These are phyloP conservation scores for Trachelus iudaicus DNA, from an alignment of 2,888 invertebrate species.

Conservation along the genomic window DNA sequence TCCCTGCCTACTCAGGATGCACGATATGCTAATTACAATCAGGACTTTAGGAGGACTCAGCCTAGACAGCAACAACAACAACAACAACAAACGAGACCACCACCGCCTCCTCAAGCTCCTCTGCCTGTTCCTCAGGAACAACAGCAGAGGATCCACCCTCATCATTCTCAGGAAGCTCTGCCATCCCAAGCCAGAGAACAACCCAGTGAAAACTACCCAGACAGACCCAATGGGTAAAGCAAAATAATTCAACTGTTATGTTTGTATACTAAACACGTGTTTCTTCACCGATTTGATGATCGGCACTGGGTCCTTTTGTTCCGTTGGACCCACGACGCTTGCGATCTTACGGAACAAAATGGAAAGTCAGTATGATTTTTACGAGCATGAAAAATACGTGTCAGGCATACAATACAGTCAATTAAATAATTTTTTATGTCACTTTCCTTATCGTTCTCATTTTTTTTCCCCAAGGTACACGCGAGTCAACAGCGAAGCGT, in stretches of 20 bases:
- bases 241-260: not conserved
- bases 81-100: constrained; percentile 28
- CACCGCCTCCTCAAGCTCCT: constrained; percentile 20
- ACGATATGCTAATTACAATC: constrained; percentile 48
- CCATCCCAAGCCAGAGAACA: constrained; percentile 31
- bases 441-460: not conserved
- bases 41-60: constrained; percentile 47
- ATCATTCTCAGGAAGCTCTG: constrained; percentile 21
- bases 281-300: not conserved
- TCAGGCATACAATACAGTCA: not conserved
- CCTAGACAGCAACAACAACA: constrained; percentile 22
- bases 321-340: not conserved
- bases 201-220: constrained; percentile 38
- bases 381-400: not conserved
- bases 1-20: constrained; percentile 43
- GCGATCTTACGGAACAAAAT: not conserved
- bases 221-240: constrained; percentile 50
- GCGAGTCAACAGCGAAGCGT: constrained; percentile 55
- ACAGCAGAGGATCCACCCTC: constrained; percentile 15
- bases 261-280: not conserved
- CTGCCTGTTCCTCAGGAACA: constrained; percentile 18
- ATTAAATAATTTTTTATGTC: not conserved
- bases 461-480: constrained; percentile 48
- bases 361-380: not conserved
- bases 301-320: not conserved